Percentiles rank a stretch among this genome's conserved stretches.
Conservation (phyloP, 2,797 vertebrate species). For the Adrianichthys oophorus region DNA sequence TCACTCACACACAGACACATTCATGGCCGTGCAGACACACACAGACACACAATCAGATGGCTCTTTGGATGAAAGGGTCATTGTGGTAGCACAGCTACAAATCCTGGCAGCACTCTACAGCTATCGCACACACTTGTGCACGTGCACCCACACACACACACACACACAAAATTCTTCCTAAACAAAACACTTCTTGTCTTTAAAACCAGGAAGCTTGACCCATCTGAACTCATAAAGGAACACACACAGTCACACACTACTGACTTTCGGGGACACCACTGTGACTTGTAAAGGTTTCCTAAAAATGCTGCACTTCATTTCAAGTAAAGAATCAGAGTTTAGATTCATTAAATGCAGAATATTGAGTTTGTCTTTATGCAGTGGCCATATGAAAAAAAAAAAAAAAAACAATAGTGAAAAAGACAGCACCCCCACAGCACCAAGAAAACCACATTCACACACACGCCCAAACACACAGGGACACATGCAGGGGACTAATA, state of each 20-base stretch:
- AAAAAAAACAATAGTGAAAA: background rate
- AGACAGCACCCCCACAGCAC: background rate
- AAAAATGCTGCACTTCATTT: too few relatives aligned
- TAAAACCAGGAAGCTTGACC: conserved; percentile 43
- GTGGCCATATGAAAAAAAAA: too few relatives aligned
- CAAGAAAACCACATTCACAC: conserved; percentile 21
- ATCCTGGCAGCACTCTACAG: conserved; percentile 60
- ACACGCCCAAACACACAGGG: conserved; percentile 30
- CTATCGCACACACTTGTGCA: conserved; percentile 42
- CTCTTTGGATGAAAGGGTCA: conserved; percentile 69
- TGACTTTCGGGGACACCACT: background rate
- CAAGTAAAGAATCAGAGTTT: too few relatives aligned
- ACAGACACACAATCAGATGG: conserved; percentile 43
- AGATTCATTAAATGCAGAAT: too few relatives aligned
- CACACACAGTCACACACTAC: conserved; percentile 24
- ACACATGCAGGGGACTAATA: conserved; percentile 34
- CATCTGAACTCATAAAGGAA: conserved; percentile 32
- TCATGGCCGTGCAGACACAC: background rate
- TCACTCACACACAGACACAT: conserved; percentile 21
- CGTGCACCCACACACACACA: conserved; percentile 16
- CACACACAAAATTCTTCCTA: conserved; percentile 40
- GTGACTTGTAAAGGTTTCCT: too few relatives aligned
- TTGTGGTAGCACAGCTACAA: conserved; percentile 62
- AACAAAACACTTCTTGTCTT: conserved; percentile 69
- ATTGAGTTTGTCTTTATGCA: too few relatives aligned